Evolutionary conservation across 2,888 invertebrate species (phyloP).

Genomic region (Folsomia manolachei): DNA sequence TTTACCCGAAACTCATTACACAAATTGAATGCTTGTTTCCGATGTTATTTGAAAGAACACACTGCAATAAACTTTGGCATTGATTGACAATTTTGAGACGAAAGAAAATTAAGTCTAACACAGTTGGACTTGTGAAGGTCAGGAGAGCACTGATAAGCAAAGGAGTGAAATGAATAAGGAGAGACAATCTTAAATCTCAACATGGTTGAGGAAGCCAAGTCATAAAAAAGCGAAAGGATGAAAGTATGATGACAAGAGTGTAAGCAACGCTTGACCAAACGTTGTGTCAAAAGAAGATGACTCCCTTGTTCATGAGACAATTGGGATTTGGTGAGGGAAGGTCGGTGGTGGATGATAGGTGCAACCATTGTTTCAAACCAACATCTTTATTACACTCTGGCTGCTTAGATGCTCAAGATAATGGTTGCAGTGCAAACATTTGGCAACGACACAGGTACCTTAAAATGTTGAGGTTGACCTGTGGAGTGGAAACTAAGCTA

Average conservation of each 20-base stretch:
- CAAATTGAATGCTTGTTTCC: no score
- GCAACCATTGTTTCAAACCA: background rate
- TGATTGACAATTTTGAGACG: no score
- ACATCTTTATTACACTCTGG: background rate
- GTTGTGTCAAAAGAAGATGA: background rate
- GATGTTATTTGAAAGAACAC: no score
- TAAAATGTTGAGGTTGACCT: slow-evolving; percentile 11
- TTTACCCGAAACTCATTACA: no score
- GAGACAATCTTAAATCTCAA: no score
- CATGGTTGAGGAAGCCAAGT: no score
- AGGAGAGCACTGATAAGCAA: background rate
- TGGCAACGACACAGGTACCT: no score
- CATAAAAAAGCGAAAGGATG: background rate
- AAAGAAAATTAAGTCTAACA: no score
- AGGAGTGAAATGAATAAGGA: no score
- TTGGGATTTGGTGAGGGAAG: slow-evolving; percentile 12
- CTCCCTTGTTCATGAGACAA: slow-evolving; percentile 8
- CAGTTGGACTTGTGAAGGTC: background rate
- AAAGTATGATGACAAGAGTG: background rate
- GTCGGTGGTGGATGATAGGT: slow-evolving; percentile 8
- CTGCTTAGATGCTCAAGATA: background rate
- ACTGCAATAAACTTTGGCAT: no score
- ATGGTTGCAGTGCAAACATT: background rate
- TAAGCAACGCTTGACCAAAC: background rate
- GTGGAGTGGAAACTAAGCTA: background rate